These are phyloP conservation scores for Dendrolimus pini DNA, from an alignment of 2,888 invertebrate genomes.

Conservation along the genomic window DNA sequence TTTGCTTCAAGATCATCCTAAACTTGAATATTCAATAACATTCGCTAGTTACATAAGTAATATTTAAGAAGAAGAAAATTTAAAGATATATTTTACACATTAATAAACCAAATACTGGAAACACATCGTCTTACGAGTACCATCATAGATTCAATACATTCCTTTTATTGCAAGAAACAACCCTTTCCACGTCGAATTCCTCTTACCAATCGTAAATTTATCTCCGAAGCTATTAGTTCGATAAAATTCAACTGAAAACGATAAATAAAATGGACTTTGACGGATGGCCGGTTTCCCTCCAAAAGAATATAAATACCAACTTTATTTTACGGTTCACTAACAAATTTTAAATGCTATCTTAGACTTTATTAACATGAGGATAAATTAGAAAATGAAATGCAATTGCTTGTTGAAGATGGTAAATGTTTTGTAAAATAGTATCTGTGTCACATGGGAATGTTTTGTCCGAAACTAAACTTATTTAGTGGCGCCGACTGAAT, in stretches of 20 bases:
- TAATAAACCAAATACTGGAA: no score
- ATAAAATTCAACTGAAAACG: conserved; percentile 74
- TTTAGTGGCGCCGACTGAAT: conserved; percentile 61
- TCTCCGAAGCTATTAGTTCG: conserved; percentile 71
- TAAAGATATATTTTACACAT: no score
- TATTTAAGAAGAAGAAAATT: no score
- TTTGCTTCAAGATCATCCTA: no score
- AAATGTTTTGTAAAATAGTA: conserved; percentile 37
- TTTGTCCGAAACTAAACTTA: conserved; percentile 72
- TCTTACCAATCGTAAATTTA: conserved; percentile 69
- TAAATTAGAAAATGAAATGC: not conserved
- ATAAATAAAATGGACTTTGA: conserved; percentile 74
- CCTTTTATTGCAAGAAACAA: conserved; percentile 26
- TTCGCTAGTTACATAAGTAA: no score
- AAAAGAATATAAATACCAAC: conserved; percentile 48
- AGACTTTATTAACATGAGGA: conserved; percentile 1
- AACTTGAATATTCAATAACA: no score
- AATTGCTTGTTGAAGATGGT: conserved; percentile 4
- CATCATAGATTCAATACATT: not conserved
- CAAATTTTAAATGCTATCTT: conserved; percentile 10
- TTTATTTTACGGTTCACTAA: conserved; percentile 16
- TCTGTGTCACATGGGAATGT: conserved; percentile 69
- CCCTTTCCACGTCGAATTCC: conserved; percentile 59
- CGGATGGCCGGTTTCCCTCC: conserved; percentile 68
- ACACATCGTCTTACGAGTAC: not conserved